Evolutionary conservation across 2,888 invertebrate species (phyloP), one percentile per base, ranked within the genome.

Genomic region (Lucinisca nassula): DNA sequence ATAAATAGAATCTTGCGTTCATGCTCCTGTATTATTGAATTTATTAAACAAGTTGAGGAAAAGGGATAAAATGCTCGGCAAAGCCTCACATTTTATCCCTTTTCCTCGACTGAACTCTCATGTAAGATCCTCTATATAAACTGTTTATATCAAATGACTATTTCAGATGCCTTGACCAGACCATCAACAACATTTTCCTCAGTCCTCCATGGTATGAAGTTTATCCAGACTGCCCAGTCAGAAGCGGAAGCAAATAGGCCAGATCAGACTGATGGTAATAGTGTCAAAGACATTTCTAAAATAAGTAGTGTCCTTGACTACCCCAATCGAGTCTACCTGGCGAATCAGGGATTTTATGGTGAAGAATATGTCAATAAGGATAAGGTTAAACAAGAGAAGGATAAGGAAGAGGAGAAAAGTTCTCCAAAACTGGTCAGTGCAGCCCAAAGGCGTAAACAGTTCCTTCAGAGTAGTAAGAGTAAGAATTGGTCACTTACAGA

Each of bases 331-430:
- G 82, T 84, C 55, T 91, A 79, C n/a, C 79, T 92, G 1, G 91
- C 91, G 0, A 72, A 79, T 45, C 92, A 92, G 58, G 92, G 92
- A 12, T 92, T 84, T 78, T 92, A 92, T 70, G 86, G 87, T 0
- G 67, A 79, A 4, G 82, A 86, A n/a, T 88, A 72, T 55, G 21
- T 77, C 32, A 8, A 37, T 14, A 75, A 72, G 37, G 77, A 76
- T 0, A 27, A 51, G 6, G 38, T 30, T 4, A 37, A 27, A 0
- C 49, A 73, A 30, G 24, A 24, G 1, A 49, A 51, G 51, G 55
- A 3, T 27, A 72, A 40, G 37, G 72, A 72, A 8, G 17, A 37
- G 12, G 14, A 49, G 30, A 21, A 27, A n/a, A 24, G n/a, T 14
- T 32, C 70, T 10, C 37, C 75, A 14, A 75, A 49, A 21, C 24